Conservation (phyloP, 2,113 vertebrate species). For the Neomonachus schauinslandi region DNA sequence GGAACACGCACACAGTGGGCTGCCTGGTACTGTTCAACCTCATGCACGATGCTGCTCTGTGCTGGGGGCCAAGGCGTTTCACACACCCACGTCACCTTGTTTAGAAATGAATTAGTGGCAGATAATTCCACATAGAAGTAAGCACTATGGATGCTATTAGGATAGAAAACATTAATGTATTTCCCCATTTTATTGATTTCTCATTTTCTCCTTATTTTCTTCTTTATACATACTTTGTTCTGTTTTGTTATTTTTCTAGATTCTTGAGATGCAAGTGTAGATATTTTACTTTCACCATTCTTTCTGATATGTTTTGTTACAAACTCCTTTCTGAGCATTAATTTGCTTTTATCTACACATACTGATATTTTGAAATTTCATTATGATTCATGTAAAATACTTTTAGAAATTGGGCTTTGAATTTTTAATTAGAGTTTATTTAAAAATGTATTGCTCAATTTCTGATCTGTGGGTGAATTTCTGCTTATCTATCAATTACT, state of each 20-base stretch:
- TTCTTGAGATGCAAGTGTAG: not conserved
- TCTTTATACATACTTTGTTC: not conserved
- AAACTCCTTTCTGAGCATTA: not conserved
- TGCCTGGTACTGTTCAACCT: fast-evolving
- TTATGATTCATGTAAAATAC: not conserved
- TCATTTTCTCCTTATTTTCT: not conserved
- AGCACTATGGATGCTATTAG: not conserved
- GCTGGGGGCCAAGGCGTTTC: no score
- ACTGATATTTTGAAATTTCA: not conserved
- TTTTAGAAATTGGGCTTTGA: not conserved
- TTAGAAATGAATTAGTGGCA: not conserved
- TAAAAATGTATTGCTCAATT: not conserved
- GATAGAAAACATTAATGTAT: no score
- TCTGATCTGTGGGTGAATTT: not conserved
- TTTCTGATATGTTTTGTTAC: no score
- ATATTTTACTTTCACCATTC: not conserved
- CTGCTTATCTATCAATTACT: no score
- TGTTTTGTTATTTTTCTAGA: not conserved
- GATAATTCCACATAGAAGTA: not conserved
- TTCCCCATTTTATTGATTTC: not conserved
- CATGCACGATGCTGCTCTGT: fast-evolving
- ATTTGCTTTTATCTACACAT: not conserved
- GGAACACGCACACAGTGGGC: fast-evolving
- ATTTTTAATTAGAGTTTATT: not conserved
- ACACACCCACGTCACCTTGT: fast-evolving